A percentile compares a stretch with the other conserved stretches of the same genome.
These are phyloP conservation scores for Pyrgilauda ruficollis DNA, from an alignment of 2,113 vertebrate genomes.

Conservation along the genomic window DNA sequence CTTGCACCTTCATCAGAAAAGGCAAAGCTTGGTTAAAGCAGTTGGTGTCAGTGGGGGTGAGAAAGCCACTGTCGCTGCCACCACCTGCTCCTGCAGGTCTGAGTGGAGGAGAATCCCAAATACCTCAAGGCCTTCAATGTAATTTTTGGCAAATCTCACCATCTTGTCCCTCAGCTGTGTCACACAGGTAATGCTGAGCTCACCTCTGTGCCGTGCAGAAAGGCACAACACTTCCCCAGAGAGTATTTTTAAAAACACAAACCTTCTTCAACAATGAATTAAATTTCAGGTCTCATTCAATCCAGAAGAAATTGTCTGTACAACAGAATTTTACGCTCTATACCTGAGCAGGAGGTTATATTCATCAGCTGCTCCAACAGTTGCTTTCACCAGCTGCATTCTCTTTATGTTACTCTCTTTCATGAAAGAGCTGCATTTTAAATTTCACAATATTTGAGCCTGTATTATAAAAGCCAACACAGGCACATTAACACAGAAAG, in stretches of 20 bases:
- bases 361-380: background rate
- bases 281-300: background rate
- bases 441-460: background rate
- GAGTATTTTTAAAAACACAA: background rate
- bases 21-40: background rate
- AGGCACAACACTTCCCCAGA: fast-evolving
- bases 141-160: background rate
- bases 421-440: background rate
- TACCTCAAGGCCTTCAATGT: background rate
- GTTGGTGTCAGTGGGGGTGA: background rate
- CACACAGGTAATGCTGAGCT: fast-evolving
- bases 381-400: background rate
- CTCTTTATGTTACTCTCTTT: background rate
- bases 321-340: background rate
- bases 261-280: background rate
- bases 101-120: background rate
- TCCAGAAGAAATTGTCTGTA: background rate
- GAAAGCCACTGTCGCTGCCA: background rate
- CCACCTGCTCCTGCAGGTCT: background rate
- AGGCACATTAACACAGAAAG: background rate
- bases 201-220: background rate
- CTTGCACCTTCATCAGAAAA: fast-evolving
- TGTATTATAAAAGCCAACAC: background rate
- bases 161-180: fast-evolving
- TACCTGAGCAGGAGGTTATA: background rate